These are phyloP conservation scores for Perca schrenkii DNA, from an alignment of 2,113 vertebrate species.

Conservation along the genomic window DNA sequence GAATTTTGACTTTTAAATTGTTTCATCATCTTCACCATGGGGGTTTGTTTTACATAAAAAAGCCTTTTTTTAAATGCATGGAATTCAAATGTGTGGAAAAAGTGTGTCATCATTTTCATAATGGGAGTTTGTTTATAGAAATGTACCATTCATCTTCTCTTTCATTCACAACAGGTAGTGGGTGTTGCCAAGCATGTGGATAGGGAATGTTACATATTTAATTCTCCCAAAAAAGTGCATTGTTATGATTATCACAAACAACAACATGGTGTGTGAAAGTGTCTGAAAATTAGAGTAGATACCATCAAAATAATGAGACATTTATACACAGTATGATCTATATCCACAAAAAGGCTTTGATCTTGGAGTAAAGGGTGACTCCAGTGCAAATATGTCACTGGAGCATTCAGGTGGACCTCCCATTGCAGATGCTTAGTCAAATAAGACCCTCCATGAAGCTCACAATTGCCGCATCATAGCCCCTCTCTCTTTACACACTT, in stretches of 20 bases:
- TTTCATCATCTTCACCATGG: conserved; percentile 8
- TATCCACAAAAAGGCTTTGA: conserved; percentile 9
- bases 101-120: not conserved
- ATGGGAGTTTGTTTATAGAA: not conserved
- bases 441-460: not conserved
- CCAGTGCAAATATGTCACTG: not conserved
- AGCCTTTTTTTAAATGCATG: not conserved
- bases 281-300: conserved; percentile 1
- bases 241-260: not conserved
- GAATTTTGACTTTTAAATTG: not conserved
- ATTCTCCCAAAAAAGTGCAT: not conserved
- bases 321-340: not conserved
- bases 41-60: conserved; percentile 2
- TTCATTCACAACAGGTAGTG: not conserved
- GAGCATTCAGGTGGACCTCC: conserved; percentile 9
- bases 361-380: not conserved
- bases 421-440: not conserved
- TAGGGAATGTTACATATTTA: not conserved
- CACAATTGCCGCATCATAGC: not conserved
- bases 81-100: not conserved
- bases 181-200: not conserved
- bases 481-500: not conserved
- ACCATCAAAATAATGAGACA: not conserved
- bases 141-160: not conserved
- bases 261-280: not conserved